Base-by-base conservation (phyloP, 1,140 invertebrate species). In the Chelonus insularis region DNA sequence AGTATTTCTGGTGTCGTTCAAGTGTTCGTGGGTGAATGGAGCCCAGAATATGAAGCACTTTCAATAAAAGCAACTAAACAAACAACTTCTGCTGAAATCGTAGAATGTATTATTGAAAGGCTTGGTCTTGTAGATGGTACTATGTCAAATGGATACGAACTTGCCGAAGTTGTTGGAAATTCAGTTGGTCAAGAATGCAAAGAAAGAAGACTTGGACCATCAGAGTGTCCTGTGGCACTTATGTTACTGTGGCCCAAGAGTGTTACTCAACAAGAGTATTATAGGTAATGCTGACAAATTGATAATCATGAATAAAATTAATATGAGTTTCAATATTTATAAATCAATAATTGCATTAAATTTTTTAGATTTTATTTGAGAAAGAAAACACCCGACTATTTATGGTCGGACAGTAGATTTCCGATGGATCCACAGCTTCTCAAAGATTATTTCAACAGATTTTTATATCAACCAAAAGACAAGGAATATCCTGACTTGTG, bases 401-500 rank as follows among this genome's bases (percentile, higher is more conserved):
- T 87, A 11, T 95, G 93, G 93, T 85, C 89, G 62, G 92, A 95
- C 74, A 90, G 88, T 64, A 78, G 80, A 71, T 91, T 92, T 80
- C 89, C 91, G 14, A 91, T 94, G 84, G 93, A 96, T 82, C 91
- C 92, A 16, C 93, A 96, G 78, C 85, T 96, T 20, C 89, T 94
- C 68, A 88, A 91, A 73, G 92, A 95, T 73, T 94, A 94, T 80
- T 94, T 95, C 77, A 89, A 94, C 79, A 85, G 92, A 65, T 97
- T 96, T 80, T 84, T 96, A 0, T 93, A 93, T 75, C 93, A 96
- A 75, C 92, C 93, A 5, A 88, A 89, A 64, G 92, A 94, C 74
- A 86, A 92, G 61, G 94, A 97, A 78, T 97, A 96, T 81, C 92
- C 95, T 5, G 96, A 98, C 81, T 84, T 98, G 55, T 97, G 95